Evolutionary conservation across 2,888 invertebrate species (phyloP).

Genomic region (Exephanes ischioxanthus): DNA sequence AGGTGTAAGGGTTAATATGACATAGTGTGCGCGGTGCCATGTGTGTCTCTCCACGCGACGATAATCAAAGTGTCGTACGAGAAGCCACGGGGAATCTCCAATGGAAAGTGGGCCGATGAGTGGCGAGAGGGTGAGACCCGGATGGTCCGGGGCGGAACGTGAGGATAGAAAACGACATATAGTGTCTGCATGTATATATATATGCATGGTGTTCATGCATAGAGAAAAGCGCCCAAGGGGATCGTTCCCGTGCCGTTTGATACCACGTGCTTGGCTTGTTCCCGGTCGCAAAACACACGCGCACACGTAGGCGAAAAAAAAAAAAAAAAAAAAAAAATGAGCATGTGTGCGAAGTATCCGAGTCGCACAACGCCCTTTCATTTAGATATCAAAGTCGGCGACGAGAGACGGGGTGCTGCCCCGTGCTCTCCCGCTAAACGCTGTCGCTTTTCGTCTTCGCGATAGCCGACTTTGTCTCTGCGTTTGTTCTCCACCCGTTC

Average conservation of each 20-base stretch:
- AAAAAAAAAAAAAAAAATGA: constrained; percentile 3
- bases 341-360: constrained; percentile 11
- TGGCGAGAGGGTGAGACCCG: constrained; percentile 49
- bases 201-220: no score
- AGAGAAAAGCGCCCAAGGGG: constrained; percentile 46
- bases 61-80: constrained; percentile 54
- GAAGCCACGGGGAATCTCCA: constrained; percentile 48
- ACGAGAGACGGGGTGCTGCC: constrained; percentile 28
- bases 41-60: constrained; percentile 27
- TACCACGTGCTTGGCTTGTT: constrained; percentile 40
- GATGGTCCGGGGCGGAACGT: background rate
- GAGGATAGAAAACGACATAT: background rate
- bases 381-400: constrained; percentile 59
- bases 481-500: constrained; percentile 45
- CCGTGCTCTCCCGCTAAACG: constrained; percentile 48
- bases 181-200: no score
- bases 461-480: constrained; percentile 31
- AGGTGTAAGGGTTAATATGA: constrained; percentile 23
- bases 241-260: constrained; percentile 42
- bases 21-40: background rate
- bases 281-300: background rate
- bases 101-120: constrained; percentile 59
- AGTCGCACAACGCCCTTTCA: constrained; percentile 39
- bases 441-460: constrained; percentile 53
- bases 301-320: background rate